These are phyloP conservation scores for Mnemiopsis leidyi DNA, from an alignment of 37 sponge, comb jelly and placozoan genomes.

Conservation along the genomic window DNA sequence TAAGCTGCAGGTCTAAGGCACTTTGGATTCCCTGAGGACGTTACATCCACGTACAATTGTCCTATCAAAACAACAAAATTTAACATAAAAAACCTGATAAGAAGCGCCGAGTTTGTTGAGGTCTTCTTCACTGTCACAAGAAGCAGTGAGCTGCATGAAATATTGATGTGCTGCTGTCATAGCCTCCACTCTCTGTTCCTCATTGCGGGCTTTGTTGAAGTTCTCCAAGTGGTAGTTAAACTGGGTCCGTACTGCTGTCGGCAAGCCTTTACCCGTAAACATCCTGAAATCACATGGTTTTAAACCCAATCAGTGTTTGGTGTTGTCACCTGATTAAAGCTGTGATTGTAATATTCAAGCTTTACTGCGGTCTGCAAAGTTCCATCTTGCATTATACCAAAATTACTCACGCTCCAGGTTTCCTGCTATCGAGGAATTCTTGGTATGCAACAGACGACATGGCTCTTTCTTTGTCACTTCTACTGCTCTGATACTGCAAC, in stretches of 20 bases:
- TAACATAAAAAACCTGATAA: conserved; percentile 26
- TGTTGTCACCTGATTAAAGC: too few relatives aligned
- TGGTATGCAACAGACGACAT: background rate
- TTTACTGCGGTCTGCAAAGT: too few relatives aligned
- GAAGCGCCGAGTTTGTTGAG: background rate
- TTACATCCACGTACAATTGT: too few relatives aligned
- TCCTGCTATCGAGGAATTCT: background rate
- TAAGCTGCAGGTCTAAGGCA: too few relatives aligned
- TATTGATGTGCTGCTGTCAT: background rate
- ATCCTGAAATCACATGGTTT: too few relatives aligned
- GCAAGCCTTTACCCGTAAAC: background rate
- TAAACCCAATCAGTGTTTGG: too few relatives aligned
- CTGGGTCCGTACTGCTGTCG: background rate
- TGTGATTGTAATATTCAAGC: too few relatives aligned
- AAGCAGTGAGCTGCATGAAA: background rate
- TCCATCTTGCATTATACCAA: too few relatives aligned
- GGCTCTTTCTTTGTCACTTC: background rate
- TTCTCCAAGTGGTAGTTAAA: background rate
- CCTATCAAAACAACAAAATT: too few relatives aligned
- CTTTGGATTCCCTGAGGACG: too few relatives aligned
- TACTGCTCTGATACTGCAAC: background rate
- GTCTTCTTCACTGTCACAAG: background rate
- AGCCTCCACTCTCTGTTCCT: conserved; percentile 10
- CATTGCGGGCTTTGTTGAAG: background rate
- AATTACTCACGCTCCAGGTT: background rate